phyloP scores from a whole-genome alignment of 2,888 invertebrate species.

The Drosophila fulvimacula region DNA sequence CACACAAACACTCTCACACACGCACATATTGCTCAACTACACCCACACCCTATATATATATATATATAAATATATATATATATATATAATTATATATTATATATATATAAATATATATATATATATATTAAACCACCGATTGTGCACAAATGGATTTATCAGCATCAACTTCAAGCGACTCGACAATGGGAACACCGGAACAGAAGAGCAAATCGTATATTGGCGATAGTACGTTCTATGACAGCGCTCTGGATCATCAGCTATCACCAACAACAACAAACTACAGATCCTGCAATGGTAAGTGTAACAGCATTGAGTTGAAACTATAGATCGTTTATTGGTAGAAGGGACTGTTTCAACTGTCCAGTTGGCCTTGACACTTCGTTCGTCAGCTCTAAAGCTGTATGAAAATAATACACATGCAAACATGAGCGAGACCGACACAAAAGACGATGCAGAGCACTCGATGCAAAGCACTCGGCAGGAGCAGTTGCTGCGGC shows the following conservation, averaged over 20 bases:
- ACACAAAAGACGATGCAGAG: neutral
- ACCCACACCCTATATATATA: neutral
- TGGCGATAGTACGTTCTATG: conserved; percentile 76
- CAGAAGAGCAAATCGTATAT: conserved; percentile 47
- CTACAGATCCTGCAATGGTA: conserved; percentile 80
- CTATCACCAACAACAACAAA: conserved; percentile 58
- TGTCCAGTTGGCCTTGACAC: conserved; percentile 25
- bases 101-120: conserved; percentile 7
- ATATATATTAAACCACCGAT: conserved; percentile 39
- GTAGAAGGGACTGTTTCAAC: neutral
- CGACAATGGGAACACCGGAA: conserved; percentile 51
- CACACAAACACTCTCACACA: conserved; percentile 25
- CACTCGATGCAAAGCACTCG: too few species aligned
- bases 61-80: conserved; percentile 9
- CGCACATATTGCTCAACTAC: conserved; percentile 17
- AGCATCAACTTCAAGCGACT: conserved; percentile 55
- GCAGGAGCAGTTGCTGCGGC: neutral
- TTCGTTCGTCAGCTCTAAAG: conserved; percentile 6
- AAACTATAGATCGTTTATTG: neutral
- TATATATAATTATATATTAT: conserved; percentile 11
- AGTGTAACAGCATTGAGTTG: neutral
- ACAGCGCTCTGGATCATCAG: conserved; percentile 82
- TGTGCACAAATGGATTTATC: conserved; percentile 63
- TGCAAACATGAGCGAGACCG: conserved; percentile 10
- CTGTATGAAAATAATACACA: neutral